Conservation (phyloP, 2,888 invertebrate species). For the Prosapia bicincta region DNA sequence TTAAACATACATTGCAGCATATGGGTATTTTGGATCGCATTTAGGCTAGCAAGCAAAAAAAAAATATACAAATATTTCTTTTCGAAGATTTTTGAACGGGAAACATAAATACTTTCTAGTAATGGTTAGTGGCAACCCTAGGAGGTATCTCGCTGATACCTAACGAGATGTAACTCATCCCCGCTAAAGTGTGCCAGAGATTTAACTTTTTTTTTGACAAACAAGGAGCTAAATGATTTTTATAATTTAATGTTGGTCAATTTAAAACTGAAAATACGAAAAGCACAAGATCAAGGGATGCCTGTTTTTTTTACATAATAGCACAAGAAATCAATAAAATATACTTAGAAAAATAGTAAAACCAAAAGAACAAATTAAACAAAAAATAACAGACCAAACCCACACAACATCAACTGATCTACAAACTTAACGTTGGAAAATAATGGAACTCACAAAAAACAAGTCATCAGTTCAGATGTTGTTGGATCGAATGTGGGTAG, state of each 20-base stretch:
- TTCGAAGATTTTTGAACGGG: no score
- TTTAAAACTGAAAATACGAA: not conserved
- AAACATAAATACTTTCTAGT: no score
- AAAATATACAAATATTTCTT: no score
- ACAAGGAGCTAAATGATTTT: no score
- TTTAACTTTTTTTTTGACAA: no score
- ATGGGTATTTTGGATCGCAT: no score
- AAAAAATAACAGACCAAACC: not conserved
- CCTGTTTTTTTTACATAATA: not conserved
- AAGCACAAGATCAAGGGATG: not conserved
- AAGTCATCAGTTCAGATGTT: constrained; percentile 9
- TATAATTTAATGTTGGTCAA: not conserved
- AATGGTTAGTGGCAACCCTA: no score
- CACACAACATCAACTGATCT: constrained; percentile 2
- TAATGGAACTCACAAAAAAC: constrained; percentile 25
- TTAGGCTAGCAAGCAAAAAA: no score
- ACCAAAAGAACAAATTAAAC: not conserved
- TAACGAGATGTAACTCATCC: no score
- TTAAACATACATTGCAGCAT: no score
- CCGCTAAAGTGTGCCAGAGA: no score
- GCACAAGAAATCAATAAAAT: not conserved
- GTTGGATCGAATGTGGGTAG: constrained; percentile 6
- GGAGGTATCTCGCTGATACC: no score
- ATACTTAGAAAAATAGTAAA: not conserved
- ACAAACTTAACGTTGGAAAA: not conserved